Evolutionary conservation across 1,140 invertebrate species (phyloP).

Genomic region (Drosophila trapezifrons): DNA sequence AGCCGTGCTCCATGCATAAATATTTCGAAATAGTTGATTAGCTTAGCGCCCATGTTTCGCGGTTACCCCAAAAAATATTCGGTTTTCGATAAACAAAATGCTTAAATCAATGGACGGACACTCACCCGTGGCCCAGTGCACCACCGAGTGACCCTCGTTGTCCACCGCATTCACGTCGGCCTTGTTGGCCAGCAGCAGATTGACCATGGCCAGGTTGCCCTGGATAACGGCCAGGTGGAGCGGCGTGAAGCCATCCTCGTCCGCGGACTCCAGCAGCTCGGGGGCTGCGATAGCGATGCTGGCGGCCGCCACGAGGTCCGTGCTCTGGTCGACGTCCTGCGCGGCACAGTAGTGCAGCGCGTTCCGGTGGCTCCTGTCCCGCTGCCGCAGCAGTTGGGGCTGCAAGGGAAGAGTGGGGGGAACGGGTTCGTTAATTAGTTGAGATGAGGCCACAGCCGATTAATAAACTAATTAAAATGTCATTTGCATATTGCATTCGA

Average conservation of each 20-base stretch:
- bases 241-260: conserved; percentile 97
- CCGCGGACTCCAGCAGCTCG: conserved; percentile 91
- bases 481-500: conserved; percentile 66
- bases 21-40: not conserved
- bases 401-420: conserved; percentile 61
- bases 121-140: conserved; percentile 98
- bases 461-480: conserved; percentile 83
- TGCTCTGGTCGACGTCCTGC: conserved; percentile 84
- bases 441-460: conserved; percentile 43
- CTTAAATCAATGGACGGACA: not conserved
- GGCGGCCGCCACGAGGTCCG: conserved; percentile 86
- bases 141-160: conserved; percentile 96
- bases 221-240: conserved; percentile 97
- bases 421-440: conserved; percentile 23
- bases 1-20: not conserved
- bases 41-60: not conserved
- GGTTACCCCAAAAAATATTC: not conserved
- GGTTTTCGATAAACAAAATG: not conserved
- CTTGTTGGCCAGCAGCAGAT: conserved; percentile 91
- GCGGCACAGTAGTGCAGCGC: conserved; percentile 95
- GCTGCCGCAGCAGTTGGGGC: conserved; percentile 87
- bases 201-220: conserved; percentile 92
- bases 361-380: conserved; percentile 93
- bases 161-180: conserved; percentile 95
- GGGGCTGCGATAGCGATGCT: conserved; percentile 90